Evolutionary conservation across 2,888 invertebrate species (phyloP), one percentile per base, ranked within the genome.

Genomic region (Eueremaeus valkanovi): DNA sequence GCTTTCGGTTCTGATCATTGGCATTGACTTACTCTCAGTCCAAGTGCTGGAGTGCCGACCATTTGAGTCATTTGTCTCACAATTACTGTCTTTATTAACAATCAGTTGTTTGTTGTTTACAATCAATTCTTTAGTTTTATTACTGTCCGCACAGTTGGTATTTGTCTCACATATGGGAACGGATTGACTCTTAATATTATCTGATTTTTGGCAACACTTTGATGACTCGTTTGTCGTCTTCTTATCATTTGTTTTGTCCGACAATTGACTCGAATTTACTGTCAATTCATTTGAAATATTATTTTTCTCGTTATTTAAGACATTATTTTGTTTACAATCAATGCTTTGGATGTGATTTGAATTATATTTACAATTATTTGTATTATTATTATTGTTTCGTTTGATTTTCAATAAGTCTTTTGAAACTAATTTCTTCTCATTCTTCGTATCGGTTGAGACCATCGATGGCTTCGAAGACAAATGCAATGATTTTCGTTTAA

Each of bases 401-500:
- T 66, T 66, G 9, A 36, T 36, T n/a, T 33, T 66, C 21, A 36
- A 21, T 18, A 66, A 66, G 36, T 66, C 66, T 36, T 66, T 66
- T 66, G 66, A 36, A 11, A 36, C 66, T 13, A 33, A 36, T 21
- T 36, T 66, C 8, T 33, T 66, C 33, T 66, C 3, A 3, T n/a
- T 33, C 1, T 33, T 36, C 36, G 36, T n/a, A 66, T 66, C 21
- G 16, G 31, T n/a, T 66, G 66, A 66, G 21, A 66, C 36, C 3
- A 21, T 36, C 66, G 66, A 36, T 36, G 66, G 21, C 66, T n/a
- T 66, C 18, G 66, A 36, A 1, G 21, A 5, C 21, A 31, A 31
- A 66, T 66, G 66, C n/a, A 36, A n/a, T 66, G 66, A 66, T n/a
- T 66, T 66, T 66, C n/a, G 36, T 36, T 66, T 66, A 3, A 36